Percentiles rank a stretch among this genome's conserved stretches.
phyloP scores from a whole-genome alignment of 2,888 invertebrate genomes.

The Melipona beecheii region DNA sequence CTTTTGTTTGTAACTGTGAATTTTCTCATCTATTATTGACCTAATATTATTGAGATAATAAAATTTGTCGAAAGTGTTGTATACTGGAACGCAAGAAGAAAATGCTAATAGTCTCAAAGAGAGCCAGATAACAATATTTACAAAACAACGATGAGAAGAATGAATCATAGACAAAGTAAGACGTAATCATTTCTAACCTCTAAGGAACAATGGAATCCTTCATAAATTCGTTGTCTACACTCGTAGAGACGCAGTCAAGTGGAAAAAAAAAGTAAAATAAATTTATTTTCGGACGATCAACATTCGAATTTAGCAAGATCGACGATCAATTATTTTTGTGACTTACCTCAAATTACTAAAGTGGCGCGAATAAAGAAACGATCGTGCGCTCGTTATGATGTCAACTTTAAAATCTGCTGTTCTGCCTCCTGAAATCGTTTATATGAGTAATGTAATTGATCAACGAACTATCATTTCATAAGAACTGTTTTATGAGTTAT shows the following conservation, averaged over 20 bases:
- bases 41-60: conserved; percentile 18
- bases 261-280: not conserved
- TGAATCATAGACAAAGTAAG: not conserved
- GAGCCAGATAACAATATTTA: not conserved
- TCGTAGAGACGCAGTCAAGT: rapidly evolving
- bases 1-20: conserved; percentile 11
- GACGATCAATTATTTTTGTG: not conserved
- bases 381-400: not conserved
- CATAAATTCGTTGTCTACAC: not conserved
- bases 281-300: not conserved
- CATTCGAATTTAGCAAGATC: not conserved
- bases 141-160: not conserved
- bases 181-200: conserved; percentile 49
- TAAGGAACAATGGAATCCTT: not conserved
- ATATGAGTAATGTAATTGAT: not conserved
- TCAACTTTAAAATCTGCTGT: not conserved
- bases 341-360: conserved; percentile 25
- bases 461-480: conserved; percentile 12
- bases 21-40: conserved; percentile 41
- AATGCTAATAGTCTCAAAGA: not conserved
- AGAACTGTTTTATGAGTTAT: not conserved
- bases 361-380: not conserved
- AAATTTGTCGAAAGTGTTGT: not conserved
- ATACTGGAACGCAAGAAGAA: not conserved
- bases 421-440: not conserved